Conservation (phyloP, 2,797 vertebrate genomes). For the Danionella dracula region DNA sequence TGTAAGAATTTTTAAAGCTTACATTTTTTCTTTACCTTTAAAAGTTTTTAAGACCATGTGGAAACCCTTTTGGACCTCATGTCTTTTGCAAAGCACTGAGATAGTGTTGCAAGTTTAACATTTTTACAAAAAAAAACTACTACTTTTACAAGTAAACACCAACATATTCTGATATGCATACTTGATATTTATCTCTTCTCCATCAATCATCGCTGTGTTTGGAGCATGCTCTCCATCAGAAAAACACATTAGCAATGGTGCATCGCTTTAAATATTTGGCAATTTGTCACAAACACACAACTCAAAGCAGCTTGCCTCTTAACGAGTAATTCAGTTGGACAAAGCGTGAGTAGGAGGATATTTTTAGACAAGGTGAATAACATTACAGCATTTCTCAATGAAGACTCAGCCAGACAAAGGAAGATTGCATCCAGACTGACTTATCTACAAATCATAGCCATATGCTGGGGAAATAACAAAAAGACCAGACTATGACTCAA, state of each 20-base stretch:
- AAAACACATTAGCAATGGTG: constrained; percentile 10
- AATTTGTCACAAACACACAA: constrained; percentile 31
- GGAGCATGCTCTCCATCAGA: constrained; percentile 11
- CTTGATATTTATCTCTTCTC: background rate
- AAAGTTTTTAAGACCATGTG: too few relatives aligned
- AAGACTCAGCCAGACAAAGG: constrained; percentile 4
- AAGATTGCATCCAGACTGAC: constrained; percentile 15
- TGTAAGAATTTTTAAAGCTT: too few relatives aligned
- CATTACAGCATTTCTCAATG: constrained; percentile 11
- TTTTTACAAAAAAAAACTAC: too few relatives aligned
- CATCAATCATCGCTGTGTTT: constrained; percentile 4
- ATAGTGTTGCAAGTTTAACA: too few relatives aligned
- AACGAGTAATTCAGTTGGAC: constrained; percentile 38
- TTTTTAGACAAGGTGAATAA: constrained; percentile 44
- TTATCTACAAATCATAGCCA: constrained; percentile 38
- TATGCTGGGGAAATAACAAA: constrained; percentile 23
- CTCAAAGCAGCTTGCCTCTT: constrained; percentile 18
- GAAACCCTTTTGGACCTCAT: too few relatives aligned
- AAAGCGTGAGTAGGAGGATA: constrained; percentile 17
- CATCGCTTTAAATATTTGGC: constrained; percentile 5
- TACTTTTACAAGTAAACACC: background rate
- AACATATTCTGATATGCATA: background rate
- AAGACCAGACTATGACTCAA: background rate
- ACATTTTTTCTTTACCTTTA: too few relatives aligned
- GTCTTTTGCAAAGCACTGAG: too few relatives aligned